These are phyloP conservation scores for Aricia artaxerxes DNA, from an alignment of 2,888 invertebrate species.

Conservation along the genomic window DNA sequence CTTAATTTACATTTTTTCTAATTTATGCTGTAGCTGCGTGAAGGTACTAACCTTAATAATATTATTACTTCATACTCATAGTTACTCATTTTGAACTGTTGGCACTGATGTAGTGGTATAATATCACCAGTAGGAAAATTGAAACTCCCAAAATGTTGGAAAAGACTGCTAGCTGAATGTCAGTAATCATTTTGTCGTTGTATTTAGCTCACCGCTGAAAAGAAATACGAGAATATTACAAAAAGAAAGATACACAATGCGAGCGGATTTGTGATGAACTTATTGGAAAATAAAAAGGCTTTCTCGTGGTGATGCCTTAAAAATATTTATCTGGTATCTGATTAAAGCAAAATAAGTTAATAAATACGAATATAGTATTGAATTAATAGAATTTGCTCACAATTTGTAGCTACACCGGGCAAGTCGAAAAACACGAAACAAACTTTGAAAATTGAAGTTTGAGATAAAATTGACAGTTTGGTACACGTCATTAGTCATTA, in stretches of 20 bases:
- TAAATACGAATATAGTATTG: not conserved
- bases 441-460: not conserved
- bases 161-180: conserved; percentile 97
- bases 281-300: not conserved
- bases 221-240: conserved; percentile 17
- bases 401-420: not conserved
- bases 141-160: conserved; percentile 97
- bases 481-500: not conserved
- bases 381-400: not conserved
- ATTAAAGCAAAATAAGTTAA: not conserved
- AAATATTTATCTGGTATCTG: not conserved
- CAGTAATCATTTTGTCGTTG: conserved; percentile 90
- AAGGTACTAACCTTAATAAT: conserved; percentile 19
- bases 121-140: conserved; percentile 94
- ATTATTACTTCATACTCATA: conserved; percentile 38
- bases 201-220: conserved; percentile 42
- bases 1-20: too few species aligned
- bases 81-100: conserved; percentile 83
- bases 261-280: not conserved
- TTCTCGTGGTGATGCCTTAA: not conserved
- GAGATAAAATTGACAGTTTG: not conserved
- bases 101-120: conserved; percentile 97
- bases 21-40: not conserved
- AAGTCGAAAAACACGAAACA: conserved; percentile 4
- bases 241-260: not conserved